Evolutionary conservation across 2,113 vertebrate species (phyloP).

Genomic region (Stictonetta naevosa): DNA sequence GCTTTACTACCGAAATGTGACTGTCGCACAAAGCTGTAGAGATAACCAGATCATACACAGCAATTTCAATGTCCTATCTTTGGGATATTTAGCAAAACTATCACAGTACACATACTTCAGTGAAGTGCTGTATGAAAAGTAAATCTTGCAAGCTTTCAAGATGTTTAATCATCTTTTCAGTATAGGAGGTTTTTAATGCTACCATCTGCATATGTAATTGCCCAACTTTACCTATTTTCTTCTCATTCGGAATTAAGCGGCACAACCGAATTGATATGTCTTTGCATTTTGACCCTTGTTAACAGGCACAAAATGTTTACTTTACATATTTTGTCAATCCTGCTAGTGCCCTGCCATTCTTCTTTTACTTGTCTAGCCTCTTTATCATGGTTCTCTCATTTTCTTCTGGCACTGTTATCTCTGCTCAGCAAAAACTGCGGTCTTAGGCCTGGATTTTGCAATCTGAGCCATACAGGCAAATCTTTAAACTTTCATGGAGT

Average conservation of each 20-base stretch:
- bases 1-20: neutral
- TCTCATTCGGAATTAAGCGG: slow-evolving; percentile 9
- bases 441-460: slow-evolving; percentile 8
- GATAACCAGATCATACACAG: neutral
- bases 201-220: slow-evolving; percentile 46
- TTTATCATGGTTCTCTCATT: neutral
- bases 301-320: neutral
- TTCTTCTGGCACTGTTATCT: neutral
- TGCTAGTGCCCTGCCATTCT: neutral
- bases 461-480: neutral
- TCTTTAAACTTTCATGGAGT: neutral
- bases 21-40: neutral
- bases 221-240: slow-evolving; percentile 44
- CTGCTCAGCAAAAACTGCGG: slow-evolving; percentile 4
- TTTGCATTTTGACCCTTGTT: slow-evolving; percentile 43
- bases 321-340: neutral
- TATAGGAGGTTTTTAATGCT: slow-evolving; percentile 14
- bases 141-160: slow-evolving; percentile 44
- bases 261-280: neutral
- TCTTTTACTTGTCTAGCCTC: neutral
- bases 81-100: neutral
- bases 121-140: neutral
- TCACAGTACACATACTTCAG: neutral
- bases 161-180: slow-evolving; percentile 59
- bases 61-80: neutral